Evolutionary conservation across 1,140 invertebrate genomes (phyloP).

Genomic region (Drosophila kohkoa): DNA sequence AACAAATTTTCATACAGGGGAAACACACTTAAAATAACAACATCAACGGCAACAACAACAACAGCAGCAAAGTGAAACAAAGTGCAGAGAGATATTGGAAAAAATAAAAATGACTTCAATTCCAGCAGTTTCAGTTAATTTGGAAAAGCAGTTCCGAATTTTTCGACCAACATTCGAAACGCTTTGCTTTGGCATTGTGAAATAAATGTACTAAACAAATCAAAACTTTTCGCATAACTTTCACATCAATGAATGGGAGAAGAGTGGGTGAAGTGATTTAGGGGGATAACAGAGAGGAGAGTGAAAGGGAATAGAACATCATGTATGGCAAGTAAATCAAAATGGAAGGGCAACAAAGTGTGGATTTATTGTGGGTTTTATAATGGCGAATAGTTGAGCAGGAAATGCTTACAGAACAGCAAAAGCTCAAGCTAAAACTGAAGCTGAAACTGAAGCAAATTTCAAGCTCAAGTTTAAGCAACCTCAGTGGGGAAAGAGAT

Average conservation of each 20-base stretch:
- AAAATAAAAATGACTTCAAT: slow-evolving; percentile 62
- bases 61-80: slow-evolving; percentile 51
- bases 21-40: slow-evolving; percentile 7
- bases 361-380: slow-evolving; percentile 43
- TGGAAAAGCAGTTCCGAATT: slow-evolving; percentile 52
- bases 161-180: slow-evolving; percentile 36
- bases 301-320: slow-evolving; percentile 7
- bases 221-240: slow-evolving; percentile 82
- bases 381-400: slow-evolving; percentile 52
- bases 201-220: slow-evolving; percentile 82
- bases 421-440: slow-evolving; percentile 17
- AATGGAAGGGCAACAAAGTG: slow-evolving; percentile 49
- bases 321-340: slow-evolving; percentile 63
- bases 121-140: slow-evolving; percentile 65
- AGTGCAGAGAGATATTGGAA: slow-evolving; percentile 46
- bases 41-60: slow-evolving; percentile 8
- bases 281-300: background rate
- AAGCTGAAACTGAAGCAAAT: slow-evolving; percentile 28
- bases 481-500: background rate
- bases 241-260: slow-evolving; percentile 64
- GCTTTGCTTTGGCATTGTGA: slow-evolving; percentile 47
- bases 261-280: background rate
- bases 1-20: slow-evolving; percentile 28
- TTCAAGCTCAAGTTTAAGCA: slow-evolving; percentile 65
- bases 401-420: slow-evolving; percentile 39